Evolutionary conservation across 64 coral and sea anemone genomes (phyloP).

Genomic region (Stichodactyla mertensii): DNA sequence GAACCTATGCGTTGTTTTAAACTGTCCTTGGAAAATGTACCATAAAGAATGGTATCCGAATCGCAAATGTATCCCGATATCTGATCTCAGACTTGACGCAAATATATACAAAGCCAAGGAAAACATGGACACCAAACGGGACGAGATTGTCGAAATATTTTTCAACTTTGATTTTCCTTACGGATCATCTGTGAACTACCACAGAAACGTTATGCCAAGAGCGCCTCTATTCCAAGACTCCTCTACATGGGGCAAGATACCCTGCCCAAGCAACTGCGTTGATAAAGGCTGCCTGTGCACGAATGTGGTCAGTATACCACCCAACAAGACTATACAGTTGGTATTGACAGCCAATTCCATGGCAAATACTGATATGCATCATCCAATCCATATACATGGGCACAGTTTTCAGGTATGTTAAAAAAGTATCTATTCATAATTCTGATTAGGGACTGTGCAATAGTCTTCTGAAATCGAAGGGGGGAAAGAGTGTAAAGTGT

Average conservation of each 20-base stretch:
- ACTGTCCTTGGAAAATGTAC: slow-evolving; percentile 58
- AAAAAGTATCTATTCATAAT: no score
- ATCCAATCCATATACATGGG: slow-evolving; percentile 59
- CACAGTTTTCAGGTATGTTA: slow-evolving; percentile 40
- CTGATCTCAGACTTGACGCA: slow-evolving; percentile 31
- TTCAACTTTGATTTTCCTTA: slow-evolving; percentile 47
- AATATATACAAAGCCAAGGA: background rate
- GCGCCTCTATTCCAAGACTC: slow-evolving; percentile 55
- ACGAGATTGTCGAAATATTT: slow-evolving; percentile 43
- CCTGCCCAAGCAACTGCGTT: slow-evolving; percentile 28
- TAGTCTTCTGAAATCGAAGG: no score
- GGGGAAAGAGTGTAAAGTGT: no score
- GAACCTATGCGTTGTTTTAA: slow-evolving; percentile 45
- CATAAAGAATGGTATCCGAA: slow-evolving; percentile 43
- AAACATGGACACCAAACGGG: background rate
- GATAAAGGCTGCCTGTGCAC: slow-evolving; percentile 46
- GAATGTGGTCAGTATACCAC: slow-evolving; percentile 42
- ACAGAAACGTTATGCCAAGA: slow-evolving; percentile 34
- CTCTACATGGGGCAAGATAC: slow-evolving; percentile 41
- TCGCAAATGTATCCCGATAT: slow-evolving; percentile 13
- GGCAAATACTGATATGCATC: slow-evolving; percentile 1
- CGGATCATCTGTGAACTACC: slow-evolving; percentile 43
- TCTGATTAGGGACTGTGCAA: no score
- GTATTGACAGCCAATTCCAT: slow-evolving; percentile 39
- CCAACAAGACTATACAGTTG: slow-evolving; percentile 57